Evolutionary conservation across 1,140 invertebrate species (phyloP).

Genomic region (Orussus abietinus): DNA sequence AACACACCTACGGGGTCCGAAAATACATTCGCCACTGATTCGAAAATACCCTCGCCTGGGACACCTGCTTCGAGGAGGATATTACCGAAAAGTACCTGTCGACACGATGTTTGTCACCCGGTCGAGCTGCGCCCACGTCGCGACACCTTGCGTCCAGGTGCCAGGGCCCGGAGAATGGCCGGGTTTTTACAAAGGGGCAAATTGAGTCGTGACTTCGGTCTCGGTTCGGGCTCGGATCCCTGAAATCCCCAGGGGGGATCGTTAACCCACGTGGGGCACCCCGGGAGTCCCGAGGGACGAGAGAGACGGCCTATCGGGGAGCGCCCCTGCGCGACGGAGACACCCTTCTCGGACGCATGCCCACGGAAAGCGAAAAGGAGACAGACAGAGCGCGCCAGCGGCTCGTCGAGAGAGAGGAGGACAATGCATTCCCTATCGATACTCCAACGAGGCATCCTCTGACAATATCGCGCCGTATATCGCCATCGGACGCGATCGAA

Average conservation of each 20-base stretch:
- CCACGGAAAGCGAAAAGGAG: background rate
- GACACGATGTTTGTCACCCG: no score
- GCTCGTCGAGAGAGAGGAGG: conserved; percentile 3
- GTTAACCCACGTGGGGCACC: conserved; percentile 29
- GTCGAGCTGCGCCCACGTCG: no score
- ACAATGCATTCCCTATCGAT: conserved; percentile 32
- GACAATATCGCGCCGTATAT: conserved; percentile 35
- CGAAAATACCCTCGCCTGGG: no score
- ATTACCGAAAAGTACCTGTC: no score
- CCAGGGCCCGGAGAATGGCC: no score
- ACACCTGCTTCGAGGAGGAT: no score
- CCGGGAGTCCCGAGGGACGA: conserved; percentile 27
- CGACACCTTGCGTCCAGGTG: no score
- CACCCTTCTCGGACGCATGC: no score
- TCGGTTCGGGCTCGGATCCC: conserved; percentile 19
- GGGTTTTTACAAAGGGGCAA: no score
- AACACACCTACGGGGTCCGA: no score
- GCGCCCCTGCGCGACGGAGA: conserved; percentile 9
- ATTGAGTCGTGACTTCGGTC: no score
- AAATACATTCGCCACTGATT: no score
- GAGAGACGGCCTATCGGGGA: conserved; percentile 20
- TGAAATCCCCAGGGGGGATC: conserved; percentile 35
- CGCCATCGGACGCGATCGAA: conserved; percentile 28
- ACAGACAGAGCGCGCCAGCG: background rate
- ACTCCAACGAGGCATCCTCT: conserved; percentile 32